phyloP scores from a whole-genome alignment of 2,888 invertebrate species.

The Spodoptera littoralis region DNA sequence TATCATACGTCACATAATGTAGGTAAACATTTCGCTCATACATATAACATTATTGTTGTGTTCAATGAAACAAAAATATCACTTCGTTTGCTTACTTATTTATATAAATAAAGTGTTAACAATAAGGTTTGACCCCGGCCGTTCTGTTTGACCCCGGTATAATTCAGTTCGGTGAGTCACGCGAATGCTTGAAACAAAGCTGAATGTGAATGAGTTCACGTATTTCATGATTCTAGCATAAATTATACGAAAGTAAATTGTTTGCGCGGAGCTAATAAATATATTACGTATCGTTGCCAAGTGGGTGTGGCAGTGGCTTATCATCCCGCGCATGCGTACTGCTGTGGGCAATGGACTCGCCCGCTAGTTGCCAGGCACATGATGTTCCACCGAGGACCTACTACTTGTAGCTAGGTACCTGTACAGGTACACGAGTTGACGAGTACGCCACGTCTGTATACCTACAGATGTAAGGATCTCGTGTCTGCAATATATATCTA shows the following conservation, averaged over 20 bases:
- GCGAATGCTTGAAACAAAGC: conserved; percentile 30
- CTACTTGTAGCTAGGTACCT: neutral
- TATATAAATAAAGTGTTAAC: conserved; percentile 36
- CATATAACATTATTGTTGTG: neutral
- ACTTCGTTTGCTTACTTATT: neutral
- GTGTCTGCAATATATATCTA: too few relatives aligned
- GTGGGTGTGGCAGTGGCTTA: conserved; percentile 43
- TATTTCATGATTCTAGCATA: conserved; percentile 38
- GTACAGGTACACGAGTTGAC: neutral
- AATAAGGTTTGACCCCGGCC: conserved; percentile 40
- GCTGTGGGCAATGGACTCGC: conserved; percentile 16
- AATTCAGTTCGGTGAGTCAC: conserved; percentile 49
- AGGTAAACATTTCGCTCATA: too few relatives aligned
- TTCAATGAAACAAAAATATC: conserved; percentile 10
- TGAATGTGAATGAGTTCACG: conserved; percentile 19
- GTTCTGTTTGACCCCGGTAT: conserved; percentile 45
- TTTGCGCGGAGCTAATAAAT: conserved; percentile 26
- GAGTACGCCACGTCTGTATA: too few relatives aligned
- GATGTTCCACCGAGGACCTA: neutral
- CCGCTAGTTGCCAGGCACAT: neutral
- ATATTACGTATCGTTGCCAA: conserved; percentile 22
- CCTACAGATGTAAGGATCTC: too few relatives aligned
- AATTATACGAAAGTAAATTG: conserved; percentile 28
- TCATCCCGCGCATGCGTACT: conserved; percentile 39
- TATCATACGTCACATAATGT: conserved; percentile 14